A percentile compares a stretch with the other conserved stretches of the same genome.
phyloP scores from a whole-genome alignment of 2,113 vertebrate genomes.

The Artemisiospiza belli region DNA sequence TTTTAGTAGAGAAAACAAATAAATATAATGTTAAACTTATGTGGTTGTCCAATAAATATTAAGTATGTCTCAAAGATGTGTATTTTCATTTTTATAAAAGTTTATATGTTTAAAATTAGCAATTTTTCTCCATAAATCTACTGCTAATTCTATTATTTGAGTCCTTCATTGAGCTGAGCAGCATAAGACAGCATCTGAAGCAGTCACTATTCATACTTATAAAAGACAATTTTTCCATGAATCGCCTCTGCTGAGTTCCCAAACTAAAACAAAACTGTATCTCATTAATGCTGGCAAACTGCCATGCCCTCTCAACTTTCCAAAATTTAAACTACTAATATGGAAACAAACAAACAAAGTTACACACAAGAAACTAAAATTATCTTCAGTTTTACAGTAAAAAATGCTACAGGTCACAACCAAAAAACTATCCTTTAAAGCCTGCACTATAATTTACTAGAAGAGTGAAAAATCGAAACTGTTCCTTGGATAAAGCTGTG shows the following conservation, averaged over 20 bases:
- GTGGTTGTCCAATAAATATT: not conserved
- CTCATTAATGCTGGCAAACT: not conserved
- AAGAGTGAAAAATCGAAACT: not conserved
- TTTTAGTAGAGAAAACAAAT: not conserved
- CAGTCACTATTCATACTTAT: not conserved
- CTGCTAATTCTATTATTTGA: not conserved
- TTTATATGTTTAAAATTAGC: not conserved
- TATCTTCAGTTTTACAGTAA: not conserved
- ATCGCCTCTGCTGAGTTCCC: not conserved
- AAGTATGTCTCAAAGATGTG: not conserved
- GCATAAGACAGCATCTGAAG: not conserved
- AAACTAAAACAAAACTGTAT: conserved; percentile 25
- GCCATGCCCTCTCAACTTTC: not conserved
- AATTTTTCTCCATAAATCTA: not conserved
- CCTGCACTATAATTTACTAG: not conserved
- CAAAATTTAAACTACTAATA: not conserved
- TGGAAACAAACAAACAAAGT: not conserved
- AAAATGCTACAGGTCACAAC: not conserved
- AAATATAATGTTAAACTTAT: not conserved
- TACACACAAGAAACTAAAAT: not conserved
- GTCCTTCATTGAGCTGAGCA: not conserved
- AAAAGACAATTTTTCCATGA: conserved; percentile 16
- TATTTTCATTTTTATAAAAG: not conserved
- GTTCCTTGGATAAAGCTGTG: not conserved
- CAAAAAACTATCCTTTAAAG: not conserved